A percentile compares a stretch with the other conserved stretches of the same genome.
Evolutionary conservation across 2,113 vertebrate genomes (phyloP).

Genomic region (Saguinus imperator): DNA sequence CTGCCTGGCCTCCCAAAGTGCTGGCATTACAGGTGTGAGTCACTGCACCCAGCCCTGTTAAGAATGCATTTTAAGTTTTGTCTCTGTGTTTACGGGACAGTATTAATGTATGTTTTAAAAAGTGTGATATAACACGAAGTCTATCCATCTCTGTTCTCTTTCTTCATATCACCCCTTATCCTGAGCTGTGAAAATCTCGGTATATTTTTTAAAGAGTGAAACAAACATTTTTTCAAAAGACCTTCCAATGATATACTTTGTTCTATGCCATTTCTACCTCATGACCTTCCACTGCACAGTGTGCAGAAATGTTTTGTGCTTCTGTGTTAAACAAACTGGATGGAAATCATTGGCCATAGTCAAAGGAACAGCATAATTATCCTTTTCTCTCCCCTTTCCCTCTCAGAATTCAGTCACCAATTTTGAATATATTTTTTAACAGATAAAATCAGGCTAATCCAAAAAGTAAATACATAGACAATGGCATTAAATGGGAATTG

Average conservation of each 20-base stretch:
- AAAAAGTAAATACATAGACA: neutral
- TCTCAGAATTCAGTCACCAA: neutral
- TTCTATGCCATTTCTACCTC: neutral
- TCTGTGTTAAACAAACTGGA: neutral
- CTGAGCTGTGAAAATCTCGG: slow-evolving; percentile 38
- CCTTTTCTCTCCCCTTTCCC: neutral
- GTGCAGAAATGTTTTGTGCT: neutral
- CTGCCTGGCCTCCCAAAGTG: too few relatives aligned
- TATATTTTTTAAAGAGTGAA: slow-evolving; percentile 14
- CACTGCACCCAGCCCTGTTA: neutral
- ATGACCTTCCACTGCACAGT: neutral
- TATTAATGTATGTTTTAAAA: slow-evolving; percentile 9
- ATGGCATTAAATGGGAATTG: neutral
- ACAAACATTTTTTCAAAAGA: slow-evolving; percentile 18
- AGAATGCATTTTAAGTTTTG: neutral
- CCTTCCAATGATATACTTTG: neutral
- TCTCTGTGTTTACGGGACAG: neutral
- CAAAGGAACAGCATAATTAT: neutral
- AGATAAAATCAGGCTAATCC: neutral
- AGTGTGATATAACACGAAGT: neutral
- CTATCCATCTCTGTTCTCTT: neutral
- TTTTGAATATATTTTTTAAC: neutral
- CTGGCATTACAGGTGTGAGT: too few relatives aligned
- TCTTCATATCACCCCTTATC: slow-evolving; percentile 26
- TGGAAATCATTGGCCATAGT: neutral